Evolutionary conservation across 92 coral and sea anemone genomes (phyloP).

Genomic region (Isaurus tuberculatus): DNA sequence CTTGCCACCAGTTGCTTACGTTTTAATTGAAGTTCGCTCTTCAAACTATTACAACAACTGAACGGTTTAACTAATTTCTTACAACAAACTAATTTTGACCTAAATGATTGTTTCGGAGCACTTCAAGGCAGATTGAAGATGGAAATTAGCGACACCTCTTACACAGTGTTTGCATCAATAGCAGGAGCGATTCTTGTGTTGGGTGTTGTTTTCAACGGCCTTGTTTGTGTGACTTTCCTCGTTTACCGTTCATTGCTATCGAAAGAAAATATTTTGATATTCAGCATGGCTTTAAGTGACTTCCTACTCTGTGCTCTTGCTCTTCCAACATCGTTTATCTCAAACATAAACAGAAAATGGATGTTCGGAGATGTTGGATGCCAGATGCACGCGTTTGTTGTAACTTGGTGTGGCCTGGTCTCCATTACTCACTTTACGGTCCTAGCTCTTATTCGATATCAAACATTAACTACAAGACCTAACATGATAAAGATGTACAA

Average conservation of each 20-base stretch:
- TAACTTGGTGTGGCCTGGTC: conserved; percentile 62
- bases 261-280: conserved; percentile 1
- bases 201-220: not conserved
- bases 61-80: no score
- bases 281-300: conserved; percentile 22
- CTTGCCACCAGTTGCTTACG: no score
- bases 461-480: conserved; percentile 37
- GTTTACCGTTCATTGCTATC: not conserved
- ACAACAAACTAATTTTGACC: no score
- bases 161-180: not conserved
- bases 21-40: no score
- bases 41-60: no score
- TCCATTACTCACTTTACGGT: conserved; percentile 74
- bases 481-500: conserved; percentile 18
- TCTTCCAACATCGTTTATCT: conserved; percentile 66
- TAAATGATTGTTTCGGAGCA: no score
- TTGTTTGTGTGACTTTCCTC: not conserved
- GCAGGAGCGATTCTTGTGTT: not conserved
- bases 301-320: conserved; percentile 53
- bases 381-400: conserved; percentile 66
- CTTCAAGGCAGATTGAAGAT: no score
- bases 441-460: conserved; percentile 61
- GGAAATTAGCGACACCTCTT: not conserved
- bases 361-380: conserved; percentile 52
- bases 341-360: conserved; percentile 59